phyloP scores from a whole-genome alignment of 2,888 invertebrate genomes.

The Unio pictorum region DNA sequence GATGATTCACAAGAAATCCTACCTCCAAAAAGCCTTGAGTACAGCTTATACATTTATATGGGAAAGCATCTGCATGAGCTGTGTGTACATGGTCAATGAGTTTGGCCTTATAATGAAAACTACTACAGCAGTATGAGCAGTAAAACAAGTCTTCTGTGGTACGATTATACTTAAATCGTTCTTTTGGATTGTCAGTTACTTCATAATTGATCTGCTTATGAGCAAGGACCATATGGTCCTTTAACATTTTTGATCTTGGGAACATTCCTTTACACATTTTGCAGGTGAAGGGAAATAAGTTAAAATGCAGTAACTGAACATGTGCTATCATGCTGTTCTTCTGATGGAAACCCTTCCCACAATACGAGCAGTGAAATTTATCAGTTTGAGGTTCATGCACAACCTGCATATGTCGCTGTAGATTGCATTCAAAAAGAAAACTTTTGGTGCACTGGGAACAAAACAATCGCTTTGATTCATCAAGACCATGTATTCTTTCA shows the following conservation, averaged over 20 bases:
- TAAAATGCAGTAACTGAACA: slow-evolving; percentile 51
- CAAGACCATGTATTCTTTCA: slow-evolving; percentile 39
- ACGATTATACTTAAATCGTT: slow-evolving; percentile 45
- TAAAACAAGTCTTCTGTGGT: slow-evolving; percentile 43
- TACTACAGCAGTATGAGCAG: slow-evolving; percentile 47
- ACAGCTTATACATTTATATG: slow-evolving; percentile 47
- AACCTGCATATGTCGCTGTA: slow-evolving; percentile 46
- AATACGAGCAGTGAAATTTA: slow-evolving; percentile 57
- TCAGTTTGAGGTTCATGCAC: slow-evolving; percentile 48
- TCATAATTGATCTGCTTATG: slow-evolving; percentile 37
- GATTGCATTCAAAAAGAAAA: slow-evolving; percentile 51
- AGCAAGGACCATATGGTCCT: slow-evolving; percentile 48
- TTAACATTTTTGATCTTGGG: slow-evolving; percentile 33
- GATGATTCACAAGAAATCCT: slow-evolving; percentile 45
- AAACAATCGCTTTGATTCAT: slow-evolving; percentile 32
- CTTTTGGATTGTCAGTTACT: slow-evolving; percentile 16
- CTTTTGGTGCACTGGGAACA: slow-evolving; percentile 50
- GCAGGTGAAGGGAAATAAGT: slow-evolving; percentile 46
- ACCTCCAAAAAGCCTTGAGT: slow-evolving; percentile 53
- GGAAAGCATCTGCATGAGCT: slow-evolving; percentile 48
- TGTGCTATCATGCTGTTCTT: slow-evolving; percentile 50
- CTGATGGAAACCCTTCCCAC: slow-evolving; percentile 52
- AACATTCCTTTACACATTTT: slow-evolving; percentile 40
- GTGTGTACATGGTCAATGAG: slow-evolving; percentile 55
- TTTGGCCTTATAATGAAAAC: slow-evolving; percentile 52